Base-by-base conservation (phyloP, 2,888 invertebrate genomes). In the Creontiades dilutus region DNA sequence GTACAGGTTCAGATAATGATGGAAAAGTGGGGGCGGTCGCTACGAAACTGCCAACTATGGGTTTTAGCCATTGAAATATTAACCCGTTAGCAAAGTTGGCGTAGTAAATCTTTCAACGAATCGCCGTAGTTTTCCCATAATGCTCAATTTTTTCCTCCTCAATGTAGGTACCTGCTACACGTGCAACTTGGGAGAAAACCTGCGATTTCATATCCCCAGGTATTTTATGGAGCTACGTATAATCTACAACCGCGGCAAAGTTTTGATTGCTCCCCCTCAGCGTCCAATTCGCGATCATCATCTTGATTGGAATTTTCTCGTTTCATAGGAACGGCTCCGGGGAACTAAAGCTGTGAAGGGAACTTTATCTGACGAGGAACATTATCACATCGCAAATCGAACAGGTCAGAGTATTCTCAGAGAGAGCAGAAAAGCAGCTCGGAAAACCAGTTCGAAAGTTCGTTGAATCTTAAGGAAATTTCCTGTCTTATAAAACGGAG, bases 31-130 rank as follows among this genome's bases (percentile, higher is more conserved):
- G 4, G 55, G 55, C 55, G 13, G 57, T 57, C n/a, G 57, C 57
- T 57, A 57, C n/a, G 57, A n/a, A 57, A 57, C 57, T n/a, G 57
- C 57, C 7, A 57, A 57, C 57, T n/a, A 16, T 57, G 57, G 16
- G 68, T 16, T 52, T 3, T 12, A 13, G 19, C 27, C 23, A 68
- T 68, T 68, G 68, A 68, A 68, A 68, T 68, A 57, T 68, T 23
- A 68, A 23, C 68, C 68, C 68, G 23, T 68, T 68, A 68, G 57
- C n/a, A 68, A 68, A 68, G 68, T 68, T 68, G 68, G 68, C 9
- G 68, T 68, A 27, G 68, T 68, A 68, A 68, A 68, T 68, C 68
- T 68, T 61, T 68, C 68, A 23, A 68, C 23, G 19, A 68, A 23
- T 68, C 68, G 12, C 23, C 19, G 68, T 68, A 68, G 68, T 68